These are phyloP conservation scores for Calonectris borealis DNA, from an alignment of 2,113 vertebrate genomes.

Conservation along the genomic window DNA sequence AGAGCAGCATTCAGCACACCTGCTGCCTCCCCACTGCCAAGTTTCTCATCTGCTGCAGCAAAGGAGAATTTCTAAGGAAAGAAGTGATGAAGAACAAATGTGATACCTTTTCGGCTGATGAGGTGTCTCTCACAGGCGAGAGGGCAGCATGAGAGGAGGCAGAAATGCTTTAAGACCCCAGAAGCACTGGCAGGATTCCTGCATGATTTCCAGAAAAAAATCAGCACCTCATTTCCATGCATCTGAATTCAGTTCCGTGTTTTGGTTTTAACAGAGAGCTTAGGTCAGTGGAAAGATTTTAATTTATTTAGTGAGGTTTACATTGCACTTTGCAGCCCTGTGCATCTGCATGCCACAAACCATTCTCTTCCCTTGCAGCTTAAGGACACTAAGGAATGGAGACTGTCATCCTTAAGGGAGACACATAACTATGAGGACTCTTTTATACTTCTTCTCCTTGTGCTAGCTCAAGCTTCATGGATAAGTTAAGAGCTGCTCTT, in stretches of 20 bases:
- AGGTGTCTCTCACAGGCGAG: neutral
- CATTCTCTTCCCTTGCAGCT: neutral
- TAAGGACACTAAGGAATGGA: neutral
- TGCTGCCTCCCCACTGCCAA: constrained; percentile 4
- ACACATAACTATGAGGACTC: neutral
- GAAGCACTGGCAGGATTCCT: neutral
- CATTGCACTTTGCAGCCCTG: neutral
- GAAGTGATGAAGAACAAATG: neutral
- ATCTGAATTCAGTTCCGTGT: neutral
- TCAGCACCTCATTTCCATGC: neutral
- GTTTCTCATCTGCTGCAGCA: neutral
- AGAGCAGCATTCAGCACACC: neutral
- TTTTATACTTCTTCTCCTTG: neutral
- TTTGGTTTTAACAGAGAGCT: neutral
- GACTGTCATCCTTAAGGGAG: neutral
- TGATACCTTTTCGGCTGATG: neutral
- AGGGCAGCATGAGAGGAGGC: neutral
- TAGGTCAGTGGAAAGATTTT: neutral
- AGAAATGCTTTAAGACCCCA: neutral
- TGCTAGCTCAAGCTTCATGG: neutral
- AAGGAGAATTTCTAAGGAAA: neutral
- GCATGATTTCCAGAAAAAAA: neutral
- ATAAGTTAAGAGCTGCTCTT: neutral
- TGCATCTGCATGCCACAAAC: neutral
- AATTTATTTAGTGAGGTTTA: neutral